Evolutionary conservation across 2,888 invertebrate genomes (phyloP).

Genomic region (Tuberolachnus salignus): DNA sequence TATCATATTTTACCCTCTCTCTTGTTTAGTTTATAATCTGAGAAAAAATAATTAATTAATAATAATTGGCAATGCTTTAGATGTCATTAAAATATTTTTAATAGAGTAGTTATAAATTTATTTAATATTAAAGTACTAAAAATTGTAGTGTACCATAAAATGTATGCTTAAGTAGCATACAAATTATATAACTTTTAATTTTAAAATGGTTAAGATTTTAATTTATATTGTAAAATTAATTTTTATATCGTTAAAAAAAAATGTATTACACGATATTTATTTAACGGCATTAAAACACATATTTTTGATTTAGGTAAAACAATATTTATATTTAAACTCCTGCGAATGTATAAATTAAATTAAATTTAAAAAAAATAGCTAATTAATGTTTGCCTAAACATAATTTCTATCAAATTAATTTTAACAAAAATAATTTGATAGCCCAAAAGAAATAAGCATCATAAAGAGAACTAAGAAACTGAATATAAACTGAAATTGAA

Average conservation of each 20-base stretch:
- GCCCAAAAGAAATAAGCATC: neutral
- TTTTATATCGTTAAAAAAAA: neutral
- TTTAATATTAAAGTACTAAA: neutral
- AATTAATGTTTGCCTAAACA: slow-evolving; percentile 7
- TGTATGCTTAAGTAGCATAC: slow-evolving; percentile 8
- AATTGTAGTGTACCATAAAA: neutral
- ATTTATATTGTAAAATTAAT: slow-evolving; percentile 24
- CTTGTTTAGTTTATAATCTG: neutral
- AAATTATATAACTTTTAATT: neutral
- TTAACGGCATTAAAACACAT: slow-evolving; percentile 15
- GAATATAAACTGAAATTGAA: slow-evolving; percentile 46
- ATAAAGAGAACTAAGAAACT: slow-evolving; percentile 18
- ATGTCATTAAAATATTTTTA: neutral
- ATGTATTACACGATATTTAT: too few species aligned
- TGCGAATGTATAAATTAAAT: slow-evolving; percentile 1
- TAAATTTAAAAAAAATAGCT: neutral
- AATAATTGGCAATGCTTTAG: slow-evolving; percentile 43
- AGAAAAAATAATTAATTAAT: neutral
- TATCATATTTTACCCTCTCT: neutral
- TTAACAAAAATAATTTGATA: slow-evolving; percentile 25
- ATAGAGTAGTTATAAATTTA: neutral
- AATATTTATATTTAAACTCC: slow-evolving; percentile 35
- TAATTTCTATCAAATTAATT: slow-evolving; percentile 18
- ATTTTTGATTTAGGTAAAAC: slow-evolving; percentile 39
- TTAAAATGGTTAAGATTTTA: neutral